Conservation (phyloP, 2,113 vertebrate species). For the Rhadina sibilatrix region DNA sequence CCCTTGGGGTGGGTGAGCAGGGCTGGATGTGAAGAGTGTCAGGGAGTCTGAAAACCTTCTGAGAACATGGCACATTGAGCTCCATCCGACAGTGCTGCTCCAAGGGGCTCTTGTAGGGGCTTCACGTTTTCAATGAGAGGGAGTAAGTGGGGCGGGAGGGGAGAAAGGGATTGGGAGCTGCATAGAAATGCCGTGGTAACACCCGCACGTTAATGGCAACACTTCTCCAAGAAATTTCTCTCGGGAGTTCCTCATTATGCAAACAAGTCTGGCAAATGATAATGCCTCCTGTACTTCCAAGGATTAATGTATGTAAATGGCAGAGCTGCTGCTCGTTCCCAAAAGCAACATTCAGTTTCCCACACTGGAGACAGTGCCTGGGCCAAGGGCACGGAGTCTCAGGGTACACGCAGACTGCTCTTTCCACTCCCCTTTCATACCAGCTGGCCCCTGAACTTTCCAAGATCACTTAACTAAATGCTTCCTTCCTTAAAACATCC, state of each 20-base stretch:
- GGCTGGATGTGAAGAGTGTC: background rate
- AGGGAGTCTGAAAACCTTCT: background rate
- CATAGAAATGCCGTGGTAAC: background rate
- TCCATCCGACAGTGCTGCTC: background rate
- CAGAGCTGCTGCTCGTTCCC: background rate
- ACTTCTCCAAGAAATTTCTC: slow-evolving; percentile 41
- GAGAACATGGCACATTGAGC: background rate
- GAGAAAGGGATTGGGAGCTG: background rate
- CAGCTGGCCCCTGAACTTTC: background rate
- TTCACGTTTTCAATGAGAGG: background rate
- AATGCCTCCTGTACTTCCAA: slow-evolving; percentile 44
- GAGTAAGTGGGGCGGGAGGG: background rate
- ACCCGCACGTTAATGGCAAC: background rate
- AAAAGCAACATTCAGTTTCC: slow-evolving; percentile 24
- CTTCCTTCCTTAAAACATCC: background rate
- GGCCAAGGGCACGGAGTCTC: background rate
- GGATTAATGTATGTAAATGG: slow-evolving; percentile 54
- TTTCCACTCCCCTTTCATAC: background rate
- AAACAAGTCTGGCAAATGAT: slow-evolving; percentile 55
- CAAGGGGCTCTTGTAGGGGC: background rate
- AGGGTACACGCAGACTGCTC: background rate
- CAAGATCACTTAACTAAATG: background rate
- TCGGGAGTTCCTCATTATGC: slow-evolving; percentile 57
- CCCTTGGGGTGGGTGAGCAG: background rate
- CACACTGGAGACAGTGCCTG: fast-evolving